Percentiles rank a stretch among this genome's conserved stretches.
Evolutionary conservation across 2,888 invertebrate genomes (phyloP).

Genomic region (Cantharis rustica): DNA sequence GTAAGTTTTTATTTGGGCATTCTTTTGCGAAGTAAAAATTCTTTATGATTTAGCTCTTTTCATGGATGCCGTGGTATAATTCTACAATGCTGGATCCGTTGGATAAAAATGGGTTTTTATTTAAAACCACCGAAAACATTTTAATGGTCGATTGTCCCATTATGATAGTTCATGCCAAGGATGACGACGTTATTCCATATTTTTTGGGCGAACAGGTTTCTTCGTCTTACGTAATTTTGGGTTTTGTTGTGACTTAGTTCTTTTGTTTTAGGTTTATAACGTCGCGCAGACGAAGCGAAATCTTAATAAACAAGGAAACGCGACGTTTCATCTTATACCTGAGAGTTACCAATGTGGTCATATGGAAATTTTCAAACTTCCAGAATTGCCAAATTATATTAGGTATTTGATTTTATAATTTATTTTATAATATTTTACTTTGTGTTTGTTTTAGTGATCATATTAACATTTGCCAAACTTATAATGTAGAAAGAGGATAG

Average conservation of each 20-base stretch:
- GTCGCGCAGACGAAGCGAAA: slow-evolving; percentile 38
- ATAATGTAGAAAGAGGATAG: slow-evolving; percentile 14
- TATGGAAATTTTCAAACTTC: slow-evolving; percentile 41
- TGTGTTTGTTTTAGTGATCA: slow-evolving; percentile 3
- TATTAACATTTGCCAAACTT: slow-evolving; percentile 12
- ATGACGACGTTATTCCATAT: slow-evolving; percentile 47
- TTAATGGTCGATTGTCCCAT: slow-evolving; percentile 47
- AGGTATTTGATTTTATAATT: slow-evolving; percentile 38
- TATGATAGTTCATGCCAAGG: slow-evolving; percentile 50
- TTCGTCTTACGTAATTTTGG: background rate
- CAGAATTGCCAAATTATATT: slow-evolving; percentile 43
- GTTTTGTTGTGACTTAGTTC: background rate
- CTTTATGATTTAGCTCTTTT: slow-evolving; percentile 42
- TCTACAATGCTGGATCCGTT: slow-evolving; percentile 46
- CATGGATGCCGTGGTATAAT: slow-evolving; percentile 50
- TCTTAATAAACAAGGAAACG: slow-evolving; percentile 38
- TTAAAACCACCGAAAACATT: slow-evolving; percentile 44
- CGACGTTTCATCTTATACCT: slow-evolving; percentile 41
- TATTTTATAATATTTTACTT: too few species aligned
- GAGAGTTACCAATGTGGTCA: slow-evolving; percentile 41
- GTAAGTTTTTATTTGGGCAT: background rate
- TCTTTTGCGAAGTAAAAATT: background rate
- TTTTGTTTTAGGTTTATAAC: slow-evolving; percentile 32
- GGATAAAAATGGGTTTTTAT: slow-evolving; percentile 47
- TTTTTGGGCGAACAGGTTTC: slow-evolving; percentile 44